Evolutionary conservation across 2,797 vertebrate species (phyloP), one percentile per base, ranked within the genome.

Genomic region (Sebastes taczanowskii): DNA sequence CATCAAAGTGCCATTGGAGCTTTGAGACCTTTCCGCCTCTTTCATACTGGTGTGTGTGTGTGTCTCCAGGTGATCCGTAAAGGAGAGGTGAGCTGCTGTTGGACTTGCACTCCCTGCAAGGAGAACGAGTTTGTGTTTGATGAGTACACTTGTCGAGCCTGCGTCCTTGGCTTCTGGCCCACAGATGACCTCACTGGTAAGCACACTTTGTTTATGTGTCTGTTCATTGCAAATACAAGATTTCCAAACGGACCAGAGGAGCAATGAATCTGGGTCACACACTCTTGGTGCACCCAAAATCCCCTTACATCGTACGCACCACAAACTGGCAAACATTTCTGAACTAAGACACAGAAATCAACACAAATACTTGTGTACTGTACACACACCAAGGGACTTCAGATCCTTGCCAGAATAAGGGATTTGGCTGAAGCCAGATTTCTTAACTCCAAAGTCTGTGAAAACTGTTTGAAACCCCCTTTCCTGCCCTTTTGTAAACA

Each of bases 11-110:
- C 66, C 86, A 67, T 5, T 82, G 74, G 87, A 90, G 90, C 79
- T 86, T 84, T 91, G 86, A 84, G 90, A 81, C 86, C 87, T 87
- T 73, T 71, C 32, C 7, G 6, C 75, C 60, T 71, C 69, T 82
- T 71, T 80, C 53, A 69, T 69, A 61, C 61, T 61, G 3, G 10
- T 62, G 42, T 68, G 35, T 69, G 35, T 69, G 42, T 49, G 65
- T 53, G 49, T 71, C 32, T 78, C 69, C 85, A 99, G 99, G 99
- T 99, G 81, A 99, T 99, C 86, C 97, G 98, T 78, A 99, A 99
- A 93, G 99, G 99, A 81, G 99, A 99, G 93, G 99, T 99, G 83
- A 99, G 99, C 92, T 99, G 99, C 79, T 99, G 99, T 27, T 99
- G 99, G 99, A 99, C 98, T 20, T 99, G 99, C 67, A 99, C 99